Percentiles rank a stretch among this genome's conserved stretches.
Evolutionary conservation across 2,888 invertebrate genomes (phyloP).

Genomic region (Hylaea fasciaria): DNA sequence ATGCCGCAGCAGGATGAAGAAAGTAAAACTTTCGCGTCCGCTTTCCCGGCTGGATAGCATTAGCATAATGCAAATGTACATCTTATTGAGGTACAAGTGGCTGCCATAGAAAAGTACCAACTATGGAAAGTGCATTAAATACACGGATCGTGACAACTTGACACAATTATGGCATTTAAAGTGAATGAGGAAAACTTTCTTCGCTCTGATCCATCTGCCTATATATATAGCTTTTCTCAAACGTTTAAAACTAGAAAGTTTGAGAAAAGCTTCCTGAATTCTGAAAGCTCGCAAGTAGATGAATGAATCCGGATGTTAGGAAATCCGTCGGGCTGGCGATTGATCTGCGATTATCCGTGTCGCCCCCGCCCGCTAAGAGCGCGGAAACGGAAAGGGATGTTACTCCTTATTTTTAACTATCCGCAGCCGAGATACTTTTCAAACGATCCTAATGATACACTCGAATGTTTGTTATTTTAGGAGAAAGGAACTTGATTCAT

Average conservation of each 20-base stretch:
- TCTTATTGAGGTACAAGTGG: conserved; percentile 7
- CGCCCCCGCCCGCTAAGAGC: conserved; percentile 39
- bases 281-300: conserved; percentile 10
- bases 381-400: conserved; percentile 69
- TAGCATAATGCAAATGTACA: conserved; percentile 32
- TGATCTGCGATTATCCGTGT: conserved; percentile 62
- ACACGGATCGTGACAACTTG: background rate
- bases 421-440: conserved; percentile 48
- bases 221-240: no score
- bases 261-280: background rate
- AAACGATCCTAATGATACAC: conserved; percentile 53
- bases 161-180: no score
- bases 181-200: no score
- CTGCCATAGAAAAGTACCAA: conserved; percentile 19
- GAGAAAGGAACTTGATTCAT: conserved; percentile 52
- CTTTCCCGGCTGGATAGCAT: conserved; percentile 34
- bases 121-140: conserved; percentile 6
- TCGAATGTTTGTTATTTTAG: conserved; percentile 57
- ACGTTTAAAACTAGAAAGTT: no score
- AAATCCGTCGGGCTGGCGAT: conserved; percentile 61
- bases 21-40: conserved; percentile 42
- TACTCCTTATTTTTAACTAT: conserved; percentile 59
- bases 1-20: conserved; percentile 42
- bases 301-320: conserved; percentile 45
- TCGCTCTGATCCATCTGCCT: no score